Evolutionary conservation across 1,140 invertebrate genomes (phyloP).

Genomic region (Cyclina sinensis): DNA sequence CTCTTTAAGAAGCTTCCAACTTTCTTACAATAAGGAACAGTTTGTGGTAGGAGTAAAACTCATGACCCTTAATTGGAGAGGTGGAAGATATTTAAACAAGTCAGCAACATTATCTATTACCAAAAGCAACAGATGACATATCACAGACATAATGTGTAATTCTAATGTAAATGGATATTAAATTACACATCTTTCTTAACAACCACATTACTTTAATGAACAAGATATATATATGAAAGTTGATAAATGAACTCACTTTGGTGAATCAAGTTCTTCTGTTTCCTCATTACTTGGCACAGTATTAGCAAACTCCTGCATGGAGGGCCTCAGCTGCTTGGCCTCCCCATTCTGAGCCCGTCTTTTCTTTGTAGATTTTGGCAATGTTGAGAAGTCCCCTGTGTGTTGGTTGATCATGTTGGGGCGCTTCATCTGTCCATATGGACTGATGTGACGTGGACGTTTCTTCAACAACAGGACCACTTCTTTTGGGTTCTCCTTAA

Average conservation of each 20-base stretch:
- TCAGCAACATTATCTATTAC: too few species aligned
- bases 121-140: too few species aligned
- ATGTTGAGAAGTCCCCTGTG: slow-evolving; percentile 76
- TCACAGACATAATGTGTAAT: too few species aligned
- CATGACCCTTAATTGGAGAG: too few species aligned
- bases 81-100: too few species aligned
- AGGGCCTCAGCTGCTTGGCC: slow-evolving; percentile 77
- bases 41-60: too few species aligned
- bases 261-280: slow-evolving; percentile 72
- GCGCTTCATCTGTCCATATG: slow-evolving; percentile 91
- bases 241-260: slow-evolving; percentile 72
- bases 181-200: too few species aligned
- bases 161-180: too few species aligned
- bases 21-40: too few species aligned
- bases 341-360: slow-evolving; percentile 81
- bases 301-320: slow-evolving; percentile 81
- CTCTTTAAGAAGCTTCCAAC: too few species aligned
- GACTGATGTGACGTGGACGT: slow-evolving; percentile 93
- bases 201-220: too few species aligned
- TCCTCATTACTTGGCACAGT: slow-evolving; percentile 65
- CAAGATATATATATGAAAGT: too few species aligned
- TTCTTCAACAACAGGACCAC: slow-evolving; percentile 94
- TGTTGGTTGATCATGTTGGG: slow-evolving; percentile 74
- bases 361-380: slow-evolving; percentile 83
- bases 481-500: slow-evolving; percentile 93